Percentiles rank a stretch among this genome's conserved stretches.
Conservation (phyloP, 1,140 invertebrate genomes). For the Amphibalanus amphitrite region DNA sequence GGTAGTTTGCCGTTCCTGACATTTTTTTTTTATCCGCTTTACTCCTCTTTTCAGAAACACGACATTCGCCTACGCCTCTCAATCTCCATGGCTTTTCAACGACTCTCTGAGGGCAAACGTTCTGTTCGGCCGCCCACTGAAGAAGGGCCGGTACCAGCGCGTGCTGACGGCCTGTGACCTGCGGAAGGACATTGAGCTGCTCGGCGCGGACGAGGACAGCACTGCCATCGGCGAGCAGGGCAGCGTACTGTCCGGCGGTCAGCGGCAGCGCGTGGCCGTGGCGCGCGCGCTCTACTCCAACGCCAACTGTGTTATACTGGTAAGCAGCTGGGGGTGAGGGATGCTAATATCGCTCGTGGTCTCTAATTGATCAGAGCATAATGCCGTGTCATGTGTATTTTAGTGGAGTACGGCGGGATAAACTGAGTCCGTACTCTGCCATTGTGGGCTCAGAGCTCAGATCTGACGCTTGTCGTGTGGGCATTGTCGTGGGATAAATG, state of each 20-base stretch:
- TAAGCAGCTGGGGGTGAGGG: conserved; percentile 23
- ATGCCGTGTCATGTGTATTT: too few relatives aligned
- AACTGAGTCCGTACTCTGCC: too few relatives aligned
- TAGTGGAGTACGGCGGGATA: too few relatives aligned
- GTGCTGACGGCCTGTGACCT: conserved; percentile 50
- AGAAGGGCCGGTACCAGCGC: conserved; percentile 33
- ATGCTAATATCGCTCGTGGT: too few relatives aligned
- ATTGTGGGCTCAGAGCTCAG: too few relatives aligned
- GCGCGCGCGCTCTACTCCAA: conserved; percentile 58
- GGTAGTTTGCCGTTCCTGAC: too few relatives aligned
- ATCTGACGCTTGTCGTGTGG: too few relatives aligned
- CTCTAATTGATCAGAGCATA: too few relatives aligned
- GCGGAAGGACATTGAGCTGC: conserved; percentile 44
- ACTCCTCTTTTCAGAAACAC: too few relatives aligned
- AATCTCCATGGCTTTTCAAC: conserved; percentile 69
- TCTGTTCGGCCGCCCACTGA: conserved; percentile 23
- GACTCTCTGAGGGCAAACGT: conserved; percentile 40
- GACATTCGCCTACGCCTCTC: conserved; percentile 55
- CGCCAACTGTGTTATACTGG: conserved; percentile 45
- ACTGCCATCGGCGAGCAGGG: conserved; percentile 55
- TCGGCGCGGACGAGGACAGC: conserved; percentile 36
- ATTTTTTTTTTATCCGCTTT: too few relatives aligned
- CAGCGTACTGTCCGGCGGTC: conserved; percentile 56
- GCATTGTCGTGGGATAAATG: too few relatives aligned
- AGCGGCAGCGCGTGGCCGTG: conserved; percentile 56